A percentile compares a stretch with the other conserved stretches of the same genome.
These are phyloP conservation scores for Drosophila tristis DNA, from an alignment of 1,140 invertebrate species.

Conservation along the genomic window DNA sequence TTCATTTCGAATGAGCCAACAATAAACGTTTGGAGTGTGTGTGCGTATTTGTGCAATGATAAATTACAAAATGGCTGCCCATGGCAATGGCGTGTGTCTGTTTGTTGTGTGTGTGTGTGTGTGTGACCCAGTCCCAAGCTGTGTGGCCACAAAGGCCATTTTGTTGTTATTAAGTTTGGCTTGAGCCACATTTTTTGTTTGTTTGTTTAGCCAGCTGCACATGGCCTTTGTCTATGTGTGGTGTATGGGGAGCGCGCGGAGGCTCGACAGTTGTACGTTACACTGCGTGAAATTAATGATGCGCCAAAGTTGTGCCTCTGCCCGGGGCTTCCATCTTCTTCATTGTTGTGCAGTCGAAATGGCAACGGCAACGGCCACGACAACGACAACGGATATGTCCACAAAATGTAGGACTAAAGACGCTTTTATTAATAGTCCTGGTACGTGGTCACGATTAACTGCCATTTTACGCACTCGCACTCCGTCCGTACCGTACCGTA, in stretches of 20 bases:
- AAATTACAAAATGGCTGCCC: slow-evolving; percentile 81
- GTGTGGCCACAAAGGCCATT: slow-evolving; percentile 72
- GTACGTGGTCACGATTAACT: slow-evolving; percentile 81
- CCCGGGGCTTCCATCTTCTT: slow-evolving; percentile 21
- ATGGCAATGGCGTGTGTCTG: slow-evolving; percentile 51
- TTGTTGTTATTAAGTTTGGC: slow-evolving; percentile 82
- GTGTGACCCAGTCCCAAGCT: slow-evolving; percentile 51
- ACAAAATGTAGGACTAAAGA: slow-evolving; percentile 80
- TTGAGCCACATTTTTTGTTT: slow-evolving; percentile 60
- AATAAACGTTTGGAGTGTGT: slow-evolving; percentile 30
- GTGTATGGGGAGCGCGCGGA: slow-evolving; percentile 19
- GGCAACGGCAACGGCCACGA: slow-evolving; percentile 1
- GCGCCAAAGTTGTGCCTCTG: slow-evolving; percentile 70
- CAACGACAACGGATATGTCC: slow-evolving; percentile 53
- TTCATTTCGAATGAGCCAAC: slow-evolving; percentile 66
- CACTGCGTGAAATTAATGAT: slow-evolving; percentile 79
- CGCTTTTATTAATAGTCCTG: slow-evolving; percentile 81
- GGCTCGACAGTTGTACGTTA: slow-evolving; percentile 71
- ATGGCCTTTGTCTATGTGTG: slow-evolving; percentile 43
- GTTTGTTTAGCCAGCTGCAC: slow-evolving; percentile 55
- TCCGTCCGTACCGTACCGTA: slow-evolving; percentile 34
- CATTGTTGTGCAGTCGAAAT: slow-evolving; percentile 59
- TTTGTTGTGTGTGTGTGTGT: slow-evolving; percentile 13
- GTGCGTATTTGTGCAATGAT: slow-evolving; percentile 74
- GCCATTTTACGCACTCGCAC: slow-evolving; percentile 75